Evolutionary conservation across 2,113 vertebrate genomes (phyloP).

Genomic region (Picathartes gymnocephalus): DNA sequence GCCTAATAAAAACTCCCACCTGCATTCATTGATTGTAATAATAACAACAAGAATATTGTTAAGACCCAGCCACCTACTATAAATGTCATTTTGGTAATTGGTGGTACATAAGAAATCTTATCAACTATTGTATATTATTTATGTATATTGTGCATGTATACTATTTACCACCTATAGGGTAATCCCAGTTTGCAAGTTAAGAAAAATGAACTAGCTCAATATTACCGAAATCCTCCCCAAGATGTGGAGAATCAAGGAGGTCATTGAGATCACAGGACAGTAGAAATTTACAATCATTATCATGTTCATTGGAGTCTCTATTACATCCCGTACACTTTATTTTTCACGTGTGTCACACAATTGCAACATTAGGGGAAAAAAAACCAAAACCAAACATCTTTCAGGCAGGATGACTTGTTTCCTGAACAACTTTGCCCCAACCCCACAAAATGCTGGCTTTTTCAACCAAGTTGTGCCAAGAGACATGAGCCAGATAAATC

Average conservation of each 20-base stretch:
- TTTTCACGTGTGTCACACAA: neutral
- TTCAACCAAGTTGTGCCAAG: neutral
- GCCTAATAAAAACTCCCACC: neutral
- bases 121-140: neutral
- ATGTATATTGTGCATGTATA: too few species aligned
- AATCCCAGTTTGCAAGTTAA: neutral
- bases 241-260: neutral
- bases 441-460: neutral
- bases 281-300: neutral
- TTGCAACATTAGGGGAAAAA: neutral
- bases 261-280: neutral
- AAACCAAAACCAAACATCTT: neutral
- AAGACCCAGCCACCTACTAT: neutral
- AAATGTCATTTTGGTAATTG: neutral
- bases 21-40: neutral
- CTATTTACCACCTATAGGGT: neutral
- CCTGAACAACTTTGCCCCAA: neutral
- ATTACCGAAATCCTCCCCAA: neutral
- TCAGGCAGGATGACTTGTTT: neutral
- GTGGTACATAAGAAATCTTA: neutral
- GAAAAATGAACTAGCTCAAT: neutral
- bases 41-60: neutral
- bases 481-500: neutral
- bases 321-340: neutral
- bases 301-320: neutral